These are phyloP conservation scores for Ceratothoa steindachneri DNA, from an alignment of 2,888 invertebrate species.

Conservation along the genomic window DNA sequence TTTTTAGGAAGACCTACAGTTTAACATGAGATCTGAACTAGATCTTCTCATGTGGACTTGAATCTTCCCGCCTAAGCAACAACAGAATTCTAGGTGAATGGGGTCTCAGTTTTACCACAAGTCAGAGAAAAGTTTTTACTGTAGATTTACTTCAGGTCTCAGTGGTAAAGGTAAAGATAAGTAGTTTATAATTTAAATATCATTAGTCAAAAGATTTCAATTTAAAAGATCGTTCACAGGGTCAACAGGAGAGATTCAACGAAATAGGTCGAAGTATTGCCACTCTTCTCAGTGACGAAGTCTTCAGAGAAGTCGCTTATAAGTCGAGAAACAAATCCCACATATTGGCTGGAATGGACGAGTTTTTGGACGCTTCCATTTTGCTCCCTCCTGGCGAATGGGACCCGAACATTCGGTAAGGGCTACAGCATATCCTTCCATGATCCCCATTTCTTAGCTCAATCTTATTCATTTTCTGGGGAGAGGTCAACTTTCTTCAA, in stretches of 20 bases:
- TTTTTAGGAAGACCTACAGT: too few species aligned
- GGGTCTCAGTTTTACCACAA: too few species aligned
- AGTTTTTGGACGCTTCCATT: slow-evolving; percentile 51
- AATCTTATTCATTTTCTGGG: not conserved
- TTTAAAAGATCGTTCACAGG: too few species aligned
- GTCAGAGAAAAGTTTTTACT: too few species aligned
- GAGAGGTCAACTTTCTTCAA: not conserved
- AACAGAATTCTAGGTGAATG: too few species aligned
- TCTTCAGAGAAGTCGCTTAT: slow-evolving; percentile 51
- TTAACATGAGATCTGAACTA: too few species aligned
- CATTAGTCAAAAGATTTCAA: too few species aligned
- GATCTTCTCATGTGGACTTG: too few species aligned
- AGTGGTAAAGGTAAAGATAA: too few species aligned
- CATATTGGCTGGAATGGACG: slow-evolving; percentile 51
- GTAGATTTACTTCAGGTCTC: too few species aligned
- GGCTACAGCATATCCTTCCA: not conserved
- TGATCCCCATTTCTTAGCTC: not conserved
- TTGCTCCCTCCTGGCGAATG: slow-evolving; percentile 53
- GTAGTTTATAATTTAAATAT: too few species aligned
- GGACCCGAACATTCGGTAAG: slow-evolving; percentile 54
- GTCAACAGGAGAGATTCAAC: slow-evolving; percentile 49
- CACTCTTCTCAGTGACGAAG: slow-evolving; percentile 54
- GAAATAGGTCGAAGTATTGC: slow-evolving; percentile 53
- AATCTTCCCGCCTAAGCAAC: too few species aligned
- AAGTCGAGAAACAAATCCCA: slow-evolving; percentile 51